Evolutionary conservation across 2,797 vertebrate species (phyloP).

Genomic region (Scyliorhinus canicula): DNA sequence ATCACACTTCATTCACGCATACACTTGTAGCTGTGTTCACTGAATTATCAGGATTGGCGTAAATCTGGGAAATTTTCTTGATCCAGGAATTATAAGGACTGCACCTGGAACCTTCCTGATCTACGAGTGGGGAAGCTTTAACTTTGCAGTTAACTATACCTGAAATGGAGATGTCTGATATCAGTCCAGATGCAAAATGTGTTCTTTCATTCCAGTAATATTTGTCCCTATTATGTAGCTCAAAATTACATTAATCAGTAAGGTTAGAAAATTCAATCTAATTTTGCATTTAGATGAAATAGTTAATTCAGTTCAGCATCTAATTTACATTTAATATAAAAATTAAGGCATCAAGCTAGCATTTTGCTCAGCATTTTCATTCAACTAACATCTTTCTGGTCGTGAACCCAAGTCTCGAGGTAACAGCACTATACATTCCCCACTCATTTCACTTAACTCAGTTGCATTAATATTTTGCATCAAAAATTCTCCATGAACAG

Average conservation of each 20-base stretch:
- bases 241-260: slow-evolving; percentile 12
- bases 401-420: neutral
- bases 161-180: neutral
- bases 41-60: neutral
- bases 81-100: neutral
- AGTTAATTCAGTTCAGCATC: neutral
- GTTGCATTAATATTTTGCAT: neutral
- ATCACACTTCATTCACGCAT: neutral
- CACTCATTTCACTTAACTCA: neutral
- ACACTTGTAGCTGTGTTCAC: neutral
- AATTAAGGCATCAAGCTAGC: neutral
- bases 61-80: neutral
- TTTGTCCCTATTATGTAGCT: neutral
- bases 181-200: neutral
- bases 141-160: neutral
- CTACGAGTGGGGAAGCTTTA: neutral
- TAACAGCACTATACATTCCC: neutral
- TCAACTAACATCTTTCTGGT: neutral
- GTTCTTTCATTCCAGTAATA: neutral
- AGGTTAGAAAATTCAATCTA: neutral
- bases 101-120: neutral
- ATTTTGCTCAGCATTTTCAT: neutral
- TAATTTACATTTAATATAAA: neutral
- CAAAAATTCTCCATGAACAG: neutral
- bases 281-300: neutral